These are phyloP conservation scores for Sesamia nonagrioides DNA, from an alignment of 1,140 invertebrate genomes.

Conservation along the genomic window DNA sequence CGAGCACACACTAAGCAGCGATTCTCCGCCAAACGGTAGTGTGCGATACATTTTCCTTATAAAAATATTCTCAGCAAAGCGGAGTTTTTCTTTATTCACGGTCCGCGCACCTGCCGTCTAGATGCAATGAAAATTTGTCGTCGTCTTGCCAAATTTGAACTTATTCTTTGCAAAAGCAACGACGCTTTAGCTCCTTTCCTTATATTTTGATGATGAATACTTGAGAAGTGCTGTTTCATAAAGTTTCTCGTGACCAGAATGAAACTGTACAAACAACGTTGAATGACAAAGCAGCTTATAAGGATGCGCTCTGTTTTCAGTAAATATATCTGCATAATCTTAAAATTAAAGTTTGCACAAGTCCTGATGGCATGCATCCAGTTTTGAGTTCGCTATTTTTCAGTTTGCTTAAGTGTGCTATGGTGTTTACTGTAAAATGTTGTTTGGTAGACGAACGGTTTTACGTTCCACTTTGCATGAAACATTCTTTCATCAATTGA, in stretches of 20 bases:
- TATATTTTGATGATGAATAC: slow-evolving; percentile 65
- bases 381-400: slow-evolving; percentile 34
- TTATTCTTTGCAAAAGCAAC: slow-evolving; percentile 69
- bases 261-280: slow-evolving; percentile 55
- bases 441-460: background rate
- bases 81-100: slow-evolving; percentile 72
- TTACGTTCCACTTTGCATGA: background rate
- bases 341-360: slow-evolving; percentile 43
- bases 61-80: slow-evolving; percentile 72
- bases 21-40: slow-evolving; percentile 54
- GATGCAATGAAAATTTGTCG: slow-evolving; percentile 77
- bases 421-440: slow-evolving; percentile 17
- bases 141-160: slow-evolving; percentile 75
- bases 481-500: background rate
- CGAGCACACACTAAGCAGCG: slow-evolving; percentile 51
- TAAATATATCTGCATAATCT: slow-evolving; percentile 50
- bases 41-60: slow-evolving; percentile 68
- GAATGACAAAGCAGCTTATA: slow-evolving; percentile 53
- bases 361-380: slow-evolving; percentile 43
- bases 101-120: slow-evolving; percentile 69
- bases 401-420: slow-evolving; percentile 20
- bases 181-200: slow-evolving; percentile 61
- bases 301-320: slow-evolving; percentile 42
- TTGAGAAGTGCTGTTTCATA: slow-evolving; percentile 58
- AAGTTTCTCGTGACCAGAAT: slow-evolving; percentile 60